Evolutionary conservation across 2,797 vertebrate species (phyloP), one percentile per base, ranked within the genome.

Genomic region (Malurus splendens): DNA sequence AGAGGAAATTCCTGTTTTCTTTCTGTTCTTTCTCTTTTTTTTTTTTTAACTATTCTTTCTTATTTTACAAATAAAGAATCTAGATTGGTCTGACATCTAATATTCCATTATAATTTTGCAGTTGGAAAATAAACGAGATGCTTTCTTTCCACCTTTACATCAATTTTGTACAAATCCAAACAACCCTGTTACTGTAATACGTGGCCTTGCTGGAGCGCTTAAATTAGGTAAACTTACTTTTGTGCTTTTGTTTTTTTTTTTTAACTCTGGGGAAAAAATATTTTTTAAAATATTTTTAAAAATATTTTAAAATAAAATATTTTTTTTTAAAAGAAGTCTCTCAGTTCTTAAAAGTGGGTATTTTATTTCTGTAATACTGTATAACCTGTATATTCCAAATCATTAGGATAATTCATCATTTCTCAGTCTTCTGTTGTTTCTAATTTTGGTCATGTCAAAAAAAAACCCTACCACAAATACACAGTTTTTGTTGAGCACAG

Each of bases 81-180:
- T 86, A 44, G 89, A 82, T 82, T 86, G 84, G 65, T 62, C 28
- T 74, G 74, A 77, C 60, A 44, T 55, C 42, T 97, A 95, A 96
- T 83, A 48, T 30, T 90, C n/a, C 52, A 56, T 96, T 96, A 60
- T 91, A 89, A 95, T 96, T 96, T 97, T 96, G 73, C 97, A 99
- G 99, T 97, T 99, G 94, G 99, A 99, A 97, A 99, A 99, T 96
- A 99, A 99, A 97, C 97, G 99, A 95, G 99, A 99, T 82, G 99
- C 98, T 95, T 99, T 99, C 97, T 99, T 98, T 97, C 99, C 99
- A 94, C 98, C 99, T 28, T 98, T 99, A 90, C 99, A 99, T 96
- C 99, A 99, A 96, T 99, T 99, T 98, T 99, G 99, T 98, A 99
- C 99, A 96, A 99, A 99, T 97, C 98, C 98, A 82, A 98, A 98